A percentile compares a stretch with the other conserved stretches of the same genome.
These are phyloP conservation scores for Chaetodon auriga DNA, from an alignment of 2,113 vertebrate species.

Conservation along the genomic window DNA sequence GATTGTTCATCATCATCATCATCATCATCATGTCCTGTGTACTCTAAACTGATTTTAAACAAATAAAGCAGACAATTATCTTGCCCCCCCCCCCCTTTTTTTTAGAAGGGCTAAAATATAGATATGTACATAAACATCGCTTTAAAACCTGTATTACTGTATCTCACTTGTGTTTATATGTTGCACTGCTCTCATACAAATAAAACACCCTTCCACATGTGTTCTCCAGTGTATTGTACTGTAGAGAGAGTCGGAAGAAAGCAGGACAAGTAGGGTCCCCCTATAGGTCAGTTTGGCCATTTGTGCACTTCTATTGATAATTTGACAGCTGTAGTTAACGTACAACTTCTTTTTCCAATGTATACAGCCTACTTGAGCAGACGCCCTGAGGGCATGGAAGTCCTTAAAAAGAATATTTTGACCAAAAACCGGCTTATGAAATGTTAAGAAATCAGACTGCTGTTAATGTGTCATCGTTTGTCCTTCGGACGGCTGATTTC, in stretches of 20 bases:
- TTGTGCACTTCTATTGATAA: too few relatives aligned
- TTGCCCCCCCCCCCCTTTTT: background rate
- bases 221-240: too few relatives aligned
- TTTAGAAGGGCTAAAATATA: background rate
- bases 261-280: too few relatives aligned
- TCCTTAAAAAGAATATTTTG: background rate
- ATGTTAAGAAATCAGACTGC: background rate
- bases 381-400: background rate
- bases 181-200: background rate
- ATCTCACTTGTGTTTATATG: background rate
- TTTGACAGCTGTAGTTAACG: too few relatives aligned
- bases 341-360: too few relatives aligned
- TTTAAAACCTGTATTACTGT: background rate
- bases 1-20: background rate
- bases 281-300: too few relatives aligned
- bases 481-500: conserved; percentile 10
- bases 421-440: conserved; percentile 4
- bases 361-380: background rate
- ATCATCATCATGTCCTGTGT: conserved; percentile 4
- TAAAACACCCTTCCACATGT: too few relatives aligned
- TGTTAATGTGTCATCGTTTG: background rate
- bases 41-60: background rate
- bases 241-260: too few relatives aligned
- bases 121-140: background rate
- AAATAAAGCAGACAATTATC: background rate